phyloP scores from a whole-genome alignment of 2,888 invertebrate species.

The Agriopis marginaria region DNA sequence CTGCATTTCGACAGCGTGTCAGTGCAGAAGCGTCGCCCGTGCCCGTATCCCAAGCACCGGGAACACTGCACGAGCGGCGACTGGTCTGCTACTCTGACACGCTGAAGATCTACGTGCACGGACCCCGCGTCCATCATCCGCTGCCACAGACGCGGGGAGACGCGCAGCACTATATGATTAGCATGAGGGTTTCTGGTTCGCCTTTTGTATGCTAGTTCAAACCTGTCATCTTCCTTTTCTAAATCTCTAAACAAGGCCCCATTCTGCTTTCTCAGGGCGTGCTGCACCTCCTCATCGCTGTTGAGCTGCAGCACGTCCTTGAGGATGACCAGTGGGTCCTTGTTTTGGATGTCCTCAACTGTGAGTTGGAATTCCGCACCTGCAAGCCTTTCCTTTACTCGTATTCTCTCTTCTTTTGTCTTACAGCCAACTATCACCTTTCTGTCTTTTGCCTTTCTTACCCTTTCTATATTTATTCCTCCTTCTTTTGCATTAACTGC shows the following conservation, averaged over 20 bases:
- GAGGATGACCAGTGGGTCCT: not conserved
- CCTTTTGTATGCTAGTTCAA: not conserved
- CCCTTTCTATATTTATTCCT: too few relatives aligned
- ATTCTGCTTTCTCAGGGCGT: not conserved
- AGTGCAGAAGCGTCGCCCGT: not conserved
- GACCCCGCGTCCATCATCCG: too few relatives aligned
- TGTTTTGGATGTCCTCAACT: not conserved
- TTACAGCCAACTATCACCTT: too few relatives aligned
- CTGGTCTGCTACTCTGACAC: not conserved
- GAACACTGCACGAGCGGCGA: not conserved
- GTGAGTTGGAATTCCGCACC: not conserved
- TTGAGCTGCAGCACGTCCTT: not conserved
- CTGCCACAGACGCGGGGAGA: too few relatives aligned
- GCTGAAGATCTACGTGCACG: not conserved
- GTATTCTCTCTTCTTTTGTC: not conserved
- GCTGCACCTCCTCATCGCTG: not conserved
- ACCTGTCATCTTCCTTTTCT: not conserved
- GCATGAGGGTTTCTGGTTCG: not conserved
- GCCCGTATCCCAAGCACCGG: not conserved
- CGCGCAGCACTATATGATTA: too few relatives aligned
- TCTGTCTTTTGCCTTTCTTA: too few relatives aligned
- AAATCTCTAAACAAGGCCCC: not conserved
- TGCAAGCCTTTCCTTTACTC: not conserved
- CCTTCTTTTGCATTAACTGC: not conserved
- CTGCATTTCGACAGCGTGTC: slow-evolving; percentile 1